phyloP scores from a whole-genome alignment of 2,113 vertebrate species.

The Anolis sagrei region DNA sequence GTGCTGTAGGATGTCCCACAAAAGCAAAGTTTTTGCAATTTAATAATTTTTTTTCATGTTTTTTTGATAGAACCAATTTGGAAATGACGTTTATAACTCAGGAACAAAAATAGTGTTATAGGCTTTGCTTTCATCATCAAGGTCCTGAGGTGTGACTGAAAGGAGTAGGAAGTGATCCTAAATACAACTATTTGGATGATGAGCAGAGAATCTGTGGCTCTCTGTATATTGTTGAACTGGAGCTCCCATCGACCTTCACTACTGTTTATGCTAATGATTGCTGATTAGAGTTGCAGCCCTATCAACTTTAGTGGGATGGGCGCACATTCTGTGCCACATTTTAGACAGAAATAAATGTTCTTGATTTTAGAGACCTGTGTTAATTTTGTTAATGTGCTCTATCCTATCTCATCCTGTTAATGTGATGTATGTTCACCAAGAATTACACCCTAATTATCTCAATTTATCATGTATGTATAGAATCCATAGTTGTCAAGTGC shows the following conservation, averaged over 20 bases:
- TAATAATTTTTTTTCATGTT: too few relatives aligned
- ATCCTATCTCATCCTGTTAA: too few relatives aligned
- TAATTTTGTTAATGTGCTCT: neutral
- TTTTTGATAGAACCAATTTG: too few relatives aligned
- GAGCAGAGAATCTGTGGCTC: neutral
- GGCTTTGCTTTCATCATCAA: too few relatives aligned
- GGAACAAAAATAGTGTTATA: too few relatives aligned
- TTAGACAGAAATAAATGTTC: neutral
- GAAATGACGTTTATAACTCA: too few relatives aligned
- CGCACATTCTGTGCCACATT: neutral
- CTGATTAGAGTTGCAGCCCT: neutral
- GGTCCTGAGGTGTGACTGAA: too few relatives aligned
- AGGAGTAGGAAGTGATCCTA: neutral
- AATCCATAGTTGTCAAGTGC: neutral
- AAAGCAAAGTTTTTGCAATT: too few relatives aligned
- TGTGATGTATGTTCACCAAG: neutral
- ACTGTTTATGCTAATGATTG: neutral
- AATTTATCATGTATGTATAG: neutral
- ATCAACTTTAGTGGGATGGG: too few relatives aligned
- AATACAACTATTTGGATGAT: neutral
- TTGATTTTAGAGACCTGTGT: neutral
- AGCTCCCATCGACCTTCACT: neutral
- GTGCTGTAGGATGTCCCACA: too few relatives aligned
- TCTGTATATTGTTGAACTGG: neutral
- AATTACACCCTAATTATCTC: neutral